These are phyloP conservation scores for Cartodere bifasciata DNA, from an alignment of 2,888 invertebrate genomes.

Conservation along the genomic window DNA sequence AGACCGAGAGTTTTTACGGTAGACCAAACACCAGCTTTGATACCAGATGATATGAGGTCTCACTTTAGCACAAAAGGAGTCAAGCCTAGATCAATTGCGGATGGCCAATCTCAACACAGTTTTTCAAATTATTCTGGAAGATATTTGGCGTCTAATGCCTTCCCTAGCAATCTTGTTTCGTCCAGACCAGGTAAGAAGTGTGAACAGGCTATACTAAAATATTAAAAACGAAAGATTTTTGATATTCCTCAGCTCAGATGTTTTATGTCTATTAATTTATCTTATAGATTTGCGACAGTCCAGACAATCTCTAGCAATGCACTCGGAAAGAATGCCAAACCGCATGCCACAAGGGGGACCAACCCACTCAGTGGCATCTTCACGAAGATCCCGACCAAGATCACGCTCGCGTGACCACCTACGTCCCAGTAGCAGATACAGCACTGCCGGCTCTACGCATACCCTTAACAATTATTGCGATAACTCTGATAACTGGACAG, in stretches of 20 bases:
- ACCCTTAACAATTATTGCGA: constrained; percentile 78
- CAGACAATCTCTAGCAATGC: constrained; percentile 70
- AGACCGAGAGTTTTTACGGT: constrained; percentile 73
- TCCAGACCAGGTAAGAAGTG: constrained; percentile 48
- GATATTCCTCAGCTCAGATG: no score
- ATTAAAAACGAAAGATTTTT: no score
- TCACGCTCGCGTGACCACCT: constrained; percentile 63
- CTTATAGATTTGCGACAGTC: constrained; percentile 69
- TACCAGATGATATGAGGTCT: constrained; percentile 57
- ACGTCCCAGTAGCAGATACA: constrained; percentile 64
- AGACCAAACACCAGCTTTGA: constrained; percentile 45
- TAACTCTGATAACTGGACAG: constrained; percentile 87
- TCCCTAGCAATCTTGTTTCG: constrained; percentile 64
- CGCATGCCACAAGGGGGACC: constrained; percentile 43
- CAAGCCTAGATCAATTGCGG: constrained; percentile 60
- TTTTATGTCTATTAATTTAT: no score
- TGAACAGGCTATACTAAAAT: no score
- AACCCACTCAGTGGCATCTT: constrained; percentile 38
- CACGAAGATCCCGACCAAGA: constrained; percentile 54
- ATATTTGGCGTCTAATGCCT: constrained; percentile 50
- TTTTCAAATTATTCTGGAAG: constrained; percentile 73
- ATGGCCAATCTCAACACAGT: constrained; percentile 82
- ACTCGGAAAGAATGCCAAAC: constrained; percentile 69
- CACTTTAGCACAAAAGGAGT: constrained; percentile 57
- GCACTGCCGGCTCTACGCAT: constrained; percentile 67